A percentile compares a stretch with the other conserved stretches of the same genome.
Evolutionary conservation across 2,113 vertebrate species (phyloP).

Genomic region (Hypanus sabinus): DNA sequence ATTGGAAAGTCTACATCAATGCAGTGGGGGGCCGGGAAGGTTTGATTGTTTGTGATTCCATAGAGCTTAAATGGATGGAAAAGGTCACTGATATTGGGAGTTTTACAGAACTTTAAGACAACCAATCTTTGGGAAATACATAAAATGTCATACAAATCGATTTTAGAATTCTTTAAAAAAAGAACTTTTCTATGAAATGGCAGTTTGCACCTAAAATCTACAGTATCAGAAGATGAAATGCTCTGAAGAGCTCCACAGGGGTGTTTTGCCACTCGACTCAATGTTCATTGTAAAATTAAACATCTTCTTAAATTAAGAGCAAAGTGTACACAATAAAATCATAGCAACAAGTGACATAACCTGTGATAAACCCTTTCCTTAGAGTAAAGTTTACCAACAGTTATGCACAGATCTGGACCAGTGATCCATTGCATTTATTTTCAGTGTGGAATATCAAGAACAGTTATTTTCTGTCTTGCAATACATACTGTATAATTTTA

Average conservation of each 20-base stretch:
- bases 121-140: background rate
- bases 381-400: background rate
- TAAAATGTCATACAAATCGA: background rate
- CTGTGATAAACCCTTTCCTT: background rate
- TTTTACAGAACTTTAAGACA: background rate
- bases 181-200: background rate
- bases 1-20: background rate
- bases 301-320: background rate
- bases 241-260: background rate
- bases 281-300: background rate
- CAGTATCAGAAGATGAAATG: background rate
- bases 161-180: background rate
- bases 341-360: background rate
- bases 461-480: background rate
- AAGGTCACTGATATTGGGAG: slow-evolving; percentile 1
- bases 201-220: background rate
- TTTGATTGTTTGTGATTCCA: background rate
- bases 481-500: background rate
- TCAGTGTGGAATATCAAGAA: background rate
- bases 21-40: background rate
- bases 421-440: background rate
- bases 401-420: background rate
- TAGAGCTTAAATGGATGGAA: background rate
- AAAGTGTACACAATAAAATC: background rate
- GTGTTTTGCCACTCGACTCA: background rate